Evolutionary conservation across 1,140 invertebrate species (phyloP).

Genomic region (Ooceraea biroi): DNA sequence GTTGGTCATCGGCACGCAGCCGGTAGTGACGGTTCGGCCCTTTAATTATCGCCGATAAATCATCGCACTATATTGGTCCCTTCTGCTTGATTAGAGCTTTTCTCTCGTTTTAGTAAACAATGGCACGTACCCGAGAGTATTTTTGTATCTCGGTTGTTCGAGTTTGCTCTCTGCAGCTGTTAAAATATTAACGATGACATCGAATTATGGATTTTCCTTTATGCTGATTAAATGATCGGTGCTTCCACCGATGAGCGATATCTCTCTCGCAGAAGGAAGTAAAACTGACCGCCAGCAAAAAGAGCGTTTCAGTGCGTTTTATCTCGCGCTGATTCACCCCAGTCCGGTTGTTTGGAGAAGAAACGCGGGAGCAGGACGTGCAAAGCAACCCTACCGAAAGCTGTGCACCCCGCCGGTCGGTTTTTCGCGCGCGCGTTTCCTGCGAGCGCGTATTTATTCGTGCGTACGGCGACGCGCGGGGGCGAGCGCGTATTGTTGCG

Average conservation of each 20-base stretch:
- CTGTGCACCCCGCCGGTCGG: background rate
- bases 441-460: constrained; percentile 69
- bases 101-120: constrained; percentile 53
- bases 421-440: constrained; percentile 43
- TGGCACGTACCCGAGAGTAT: background rate
- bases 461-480: constrained; percentile 57
- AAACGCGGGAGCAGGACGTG: constrained; percentile 26
- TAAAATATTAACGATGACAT: constrained; percentile 1
- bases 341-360: constrained; percentile 45
- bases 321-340: constrained; percentile 42
- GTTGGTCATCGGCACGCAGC: constrained; percentile 79
- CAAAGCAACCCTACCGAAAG: constrained; percentile 39
- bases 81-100: constrained; percentile 44
- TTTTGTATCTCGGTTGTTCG: background rate
- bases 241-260: background rate
- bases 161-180: background rate
- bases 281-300: background rate
- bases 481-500: constrained; percentile 68
- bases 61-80: constrained; percentile 64
- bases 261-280: background rate
- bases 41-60: constrained; percentile 81
- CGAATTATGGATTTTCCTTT: background rate
- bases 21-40: constrained; percentile 75
- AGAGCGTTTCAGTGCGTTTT: constrained; percentile 23
- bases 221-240: background rate